Evolutionary conservation across 2,888 invertebrate species (phyloP).

Genomic region (Acleris holmiana): DNA sequence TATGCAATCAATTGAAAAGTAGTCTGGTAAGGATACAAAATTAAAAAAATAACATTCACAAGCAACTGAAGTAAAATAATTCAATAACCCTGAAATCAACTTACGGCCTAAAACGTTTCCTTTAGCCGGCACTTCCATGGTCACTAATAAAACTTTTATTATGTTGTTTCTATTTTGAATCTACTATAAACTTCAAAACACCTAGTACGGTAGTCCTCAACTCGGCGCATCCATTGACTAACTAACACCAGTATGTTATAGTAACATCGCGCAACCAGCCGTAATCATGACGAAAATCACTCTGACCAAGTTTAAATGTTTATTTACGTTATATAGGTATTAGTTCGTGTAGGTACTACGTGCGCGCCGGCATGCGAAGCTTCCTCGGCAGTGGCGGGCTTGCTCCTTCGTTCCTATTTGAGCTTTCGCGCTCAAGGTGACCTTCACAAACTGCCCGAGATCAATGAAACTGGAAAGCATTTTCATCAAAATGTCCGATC

Average conservation of each 20-base stretch:
- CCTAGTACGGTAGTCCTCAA: no score
- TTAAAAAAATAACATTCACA: no score
- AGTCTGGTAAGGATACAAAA: no score
- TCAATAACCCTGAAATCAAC: conserved; percentile 72
- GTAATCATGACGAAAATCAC: conserved; percentile 47
- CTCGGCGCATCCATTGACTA: conserved; percentile 16
- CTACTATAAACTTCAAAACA: conserved; percentile 17
- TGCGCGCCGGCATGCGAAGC: conserved; percentile 42
- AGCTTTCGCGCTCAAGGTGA: conserved; percentile 80
- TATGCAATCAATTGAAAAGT: no score
- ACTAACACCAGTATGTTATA: no score
- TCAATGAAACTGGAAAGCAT: conserved; percentile 50
- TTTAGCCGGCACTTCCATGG: conserved; percentile 82
- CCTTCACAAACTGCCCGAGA: conserved; percentile 58
- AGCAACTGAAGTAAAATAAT: no score
- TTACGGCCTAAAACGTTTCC: conserved; percentile 85
- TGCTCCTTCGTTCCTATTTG: conserved; percentile 47
- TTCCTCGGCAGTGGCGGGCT: conserved; percentile 33
- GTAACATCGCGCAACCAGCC: conserved; percentile 36
- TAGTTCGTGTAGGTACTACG: conserved; percentile 37
- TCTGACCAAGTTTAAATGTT: conserved; percentile 36
- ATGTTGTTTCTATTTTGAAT: conserved; percentile 4
- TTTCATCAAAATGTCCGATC: conserved; percentile 21
- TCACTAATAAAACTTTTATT: conserved; percentile 42
- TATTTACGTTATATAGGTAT: conserved; percentile 38